phyloP scores from a whole-genome alignment of 2,797 vertebrate genomes.

The Crocodylus rhombifer region DNA sequence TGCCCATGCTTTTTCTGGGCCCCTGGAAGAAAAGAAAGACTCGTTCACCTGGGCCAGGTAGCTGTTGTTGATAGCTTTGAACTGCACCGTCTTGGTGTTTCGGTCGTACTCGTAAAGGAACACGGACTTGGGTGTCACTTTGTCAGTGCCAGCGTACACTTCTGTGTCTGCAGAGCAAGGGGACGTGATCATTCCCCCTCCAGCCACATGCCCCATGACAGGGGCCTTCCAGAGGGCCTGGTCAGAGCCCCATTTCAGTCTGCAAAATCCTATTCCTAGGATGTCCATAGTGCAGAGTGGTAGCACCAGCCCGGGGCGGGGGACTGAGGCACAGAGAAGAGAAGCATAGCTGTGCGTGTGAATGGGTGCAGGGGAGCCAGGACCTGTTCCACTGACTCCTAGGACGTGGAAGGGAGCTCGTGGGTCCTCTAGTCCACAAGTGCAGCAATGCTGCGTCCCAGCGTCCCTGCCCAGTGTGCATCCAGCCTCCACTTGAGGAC shows the following conservation, averaged over 20 bases:
- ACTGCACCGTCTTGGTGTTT: constrained; percentile 28
- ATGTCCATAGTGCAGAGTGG: no score
- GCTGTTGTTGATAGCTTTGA: constrained; percentile 54
- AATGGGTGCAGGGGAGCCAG: no score
- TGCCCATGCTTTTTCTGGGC: no score
- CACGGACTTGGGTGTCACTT: constrained; percentile 52
- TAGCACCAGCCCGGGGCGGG: no score
- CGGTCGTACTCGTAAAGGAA: constrained; percentile 67
- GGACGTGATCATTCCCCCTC: not conserved
- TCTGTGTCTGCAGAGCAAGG: constrained; percentile 45
- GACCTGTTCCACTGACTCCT: no score
- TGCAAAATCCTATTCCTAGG: no score
- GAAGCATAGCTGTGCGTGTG: no score
- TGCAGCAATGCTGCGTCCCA: not conserved
- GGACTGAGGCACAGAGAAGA: no score
- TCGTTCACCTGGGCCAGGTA: constrained; percentile 73
- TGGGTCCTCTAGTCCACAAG: not conserved
- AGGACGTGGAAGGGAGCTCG: no score
- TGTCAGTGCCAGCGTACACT: constrained; percentile 52
- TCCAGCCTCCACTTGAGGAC: no score
- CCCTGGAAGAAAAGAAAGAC: not conserved
- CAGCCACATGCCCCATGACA: not conserved
- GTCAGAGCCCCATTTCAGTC: no score
- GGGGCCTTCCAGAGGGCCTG: no score
- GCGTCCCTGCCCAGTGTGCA: not conserved